Evolutionary conservation across 1,140 invertebrate genomes (phyloP), one percentile per base, ranked within the genome.

Genomic region (Contarinia nasturtii): DNA sequence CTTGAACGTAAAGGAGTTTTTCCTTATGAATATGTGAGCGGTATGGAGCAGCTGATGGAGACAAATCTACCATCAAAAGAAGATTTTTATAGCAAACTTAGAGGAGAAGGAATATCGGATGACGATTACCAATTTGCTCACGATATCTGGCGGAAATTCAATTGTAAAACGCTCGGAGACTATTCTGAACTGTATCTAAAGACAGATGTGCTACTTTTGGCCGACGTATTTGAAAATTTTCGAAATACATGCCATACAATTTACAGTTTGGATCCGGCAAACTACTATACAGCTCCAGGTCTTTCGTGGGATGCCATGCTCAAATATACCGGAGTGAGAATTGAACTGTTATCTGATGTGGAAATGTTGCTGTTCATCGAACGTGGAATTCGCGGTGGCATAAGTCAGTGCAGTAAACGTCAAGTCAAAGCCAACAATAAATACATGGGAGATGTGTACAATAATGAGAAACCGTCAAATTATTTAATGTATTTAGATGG

Each of bases 221-320:
- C 57, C 7, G 67, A 70, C 56, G 52, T 71, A 19, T 70, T 71
- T 56, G 65, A 69, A 60, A 65, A 67, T 53, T 70, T 67, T 54
- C 33, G 64, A 51, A 49, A 54, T 21, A 50, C 47, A n/a, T 58
- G 56, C 51, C 41, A 54, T 48, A 49, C 53, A 43, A 50, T 51
- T 22, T 61, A 63, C 46, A 47, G 49, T 2, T 49, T 63, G 19
- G 59, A 64, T 51, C 53, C 58, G n/a, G 44, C 52, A 22, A 54
- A 60, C 43, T 66, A 62, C 53, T 58, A 55, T 27, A 63, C 60
- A 17, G 44, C 56, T 2, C 63, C 60, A 10, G 55, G 55, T 17
- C 49, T 54, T 14, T 52, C 56, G 17, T 70, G 58, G 54, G 59
- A 71, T 61, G 56, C 57, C 1, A 64, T 61, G 59, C 46, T 67